Conservation (phyloP, 53 echinoderm and acorn worm species). For the Actinopyga echinites region DNA sequence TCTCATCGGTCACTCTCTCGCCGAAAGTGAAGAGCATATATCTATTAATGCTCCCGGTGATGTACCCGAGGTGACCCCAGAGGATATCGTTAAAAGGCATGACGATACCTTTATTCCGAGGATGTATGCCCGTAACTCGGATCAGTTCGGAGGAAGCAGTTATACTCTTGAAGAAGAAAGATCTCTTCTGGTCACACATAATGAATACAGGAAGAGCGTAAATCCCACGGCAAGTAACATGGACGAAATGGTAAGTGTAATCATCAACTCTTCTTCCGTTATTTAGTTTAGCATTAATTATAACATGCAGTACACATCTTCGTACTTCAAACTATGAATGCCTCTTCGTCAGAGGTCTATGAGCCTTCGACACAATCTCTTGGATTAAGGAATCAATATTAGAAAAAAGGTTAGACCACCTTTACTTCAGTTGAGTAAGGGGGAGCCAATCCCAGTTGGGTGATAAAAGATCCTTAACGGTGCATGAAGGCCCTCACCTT, state of each 20-base stretch:
- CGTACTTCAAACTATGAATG: too few species aligned
- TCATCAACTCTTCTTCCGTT: too few species aligned
- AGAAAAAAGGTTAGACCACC: too few species aligned
- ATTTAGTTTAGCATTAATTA: too few species aligned
- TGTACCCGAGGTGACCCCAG: background rate
- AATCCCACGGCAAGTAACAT: conserved; percentile 28
- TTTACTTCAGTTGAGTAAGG: too few species aligned
- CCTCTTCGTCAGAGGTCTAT: too few species aligned
- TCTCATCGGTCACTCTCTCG: background rate
- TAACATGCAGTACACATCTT: too few species aligned
- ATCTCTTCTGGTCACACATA: background rate
- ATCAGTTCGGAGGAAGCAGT: background rate
- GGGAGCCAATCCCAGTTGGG: too few species aligned
- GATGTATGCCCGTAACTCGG: background rate
- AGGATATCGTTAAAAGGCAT: conserved; percentile 5
- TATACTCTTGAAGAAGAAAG: conserved; percentile 1
- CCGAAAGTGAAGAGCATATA: background rate
- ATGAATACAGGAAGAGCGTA: background rate
- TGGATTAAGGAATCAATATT: too few species aligned
- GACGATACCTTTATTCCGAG: background rate
- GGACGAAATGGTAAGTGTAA: conserved; percentile 36
- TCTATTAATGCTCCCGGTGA: conserved; percentile 7
- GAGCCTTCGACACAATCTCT: too few species aligned
- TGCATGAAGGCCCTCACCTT: too few species aligned
- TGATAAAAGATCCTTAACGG: too few species aligned